Conservation (phyloP, 2,113 vertebrate genomes). For the Malurus cyaneus region DNA sequence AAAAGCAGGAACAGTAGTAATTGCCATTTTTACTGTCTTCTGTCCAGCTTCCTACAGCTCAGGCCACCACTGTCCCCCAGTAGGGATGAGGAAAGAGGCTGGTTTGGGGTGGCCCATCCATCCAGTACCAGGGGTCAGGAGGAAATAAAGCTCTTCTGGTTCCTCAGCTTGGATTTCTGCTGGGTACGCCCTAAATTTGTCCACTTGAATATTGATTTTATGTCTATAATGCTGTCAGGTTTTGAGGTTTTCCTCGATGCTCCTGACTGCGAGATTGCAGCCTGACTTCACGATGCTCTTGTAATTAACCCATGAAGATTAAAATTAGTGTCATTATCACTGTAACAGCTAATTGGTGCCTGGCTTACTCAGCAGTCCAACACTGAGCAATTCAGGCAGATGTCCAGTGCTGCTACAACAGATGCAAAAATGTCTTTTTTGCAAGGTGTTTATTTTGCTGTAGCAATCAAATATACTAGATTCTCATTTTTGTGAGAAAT, state of each 20-base stretch:
- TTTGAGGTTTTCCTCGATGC: background rate
- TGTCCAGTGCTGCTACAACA: background rate
- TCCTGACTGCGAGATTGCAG: background rate
- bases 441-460: background rate
- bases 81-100: background rate
- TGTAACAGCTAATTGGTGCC: slow-evolving; percentile 44
- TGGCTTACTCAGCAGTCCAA: slow-evolving; percentile 25
- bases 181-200: background rate
- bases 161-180: background rate
- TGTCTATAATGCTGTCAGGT: background rate
- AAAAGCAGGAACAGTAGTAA: background rate
- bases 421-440: background rate
- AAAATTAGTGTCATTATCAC: slow-evolving; percentile 47
- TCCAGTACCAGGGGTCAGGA: background rate
- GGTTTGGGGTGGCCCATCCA: background rate
- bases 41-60: background rate
- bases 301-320: slow-evolving; percentile 56
- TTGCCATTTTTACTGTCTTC: background rate
- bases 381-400: background rate
- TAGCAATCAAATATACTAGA: accelerated
- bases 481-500: background rate
- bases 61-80: background rate
- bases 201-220: background rate
- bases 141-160: background rate
- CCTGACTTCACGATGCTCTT: background rate